Evolutionary conservation across 2,888 invertebrate species (phyloP).

Genomic region (Meliscaeva auricollis): DNA sequence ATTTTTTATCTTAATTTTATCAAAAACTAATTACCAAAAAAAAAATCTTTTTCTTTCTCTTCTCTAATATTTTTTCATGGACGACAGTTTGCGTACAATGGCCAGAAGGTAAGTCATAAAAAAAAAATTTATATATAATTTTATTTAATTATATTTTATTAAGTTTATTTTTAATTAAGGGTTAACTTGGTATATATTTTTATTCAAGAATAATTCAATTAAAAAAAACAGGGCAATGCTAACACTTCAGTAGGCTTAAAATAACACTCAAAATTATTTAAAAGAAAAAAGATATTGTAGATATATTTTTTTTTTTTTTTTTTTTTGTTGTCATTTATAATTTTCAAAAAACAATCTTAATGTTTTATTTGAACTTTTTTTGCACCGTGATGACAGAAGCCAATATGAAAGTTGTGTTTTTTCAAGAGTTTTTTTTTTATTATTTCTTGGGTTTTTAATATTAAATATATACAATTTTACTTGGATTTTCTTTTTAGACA

Average conservation of each 20-base stretch:
- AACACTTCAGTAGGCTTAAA: conserved; percentile 63
- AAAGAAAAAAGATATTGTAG: conserved; percentile 41
- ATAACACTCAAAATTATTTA: conserved; percentile 61
- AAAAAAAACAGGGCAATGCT: conserved; percentile 69
- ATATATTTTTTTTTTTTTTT: conserved; percentile 43
- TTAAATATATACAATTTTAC: conserved; percentile 29
- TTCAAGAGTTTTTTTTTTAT: conserved; percentile 34
- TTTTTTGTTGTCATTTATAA: conserved; percentile 23
- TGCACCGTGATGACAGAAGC: conserved; percentile 75
- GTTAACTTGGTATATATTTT: conserved; percentile 40
- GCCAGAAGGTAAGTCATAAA: conserved; percentile 91
- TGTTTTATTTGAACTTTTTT: conserved; percentile 65
- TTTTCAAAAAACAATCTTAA: conserved; percentile 67
- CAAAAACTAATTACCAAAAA: conserved; percentile 39
- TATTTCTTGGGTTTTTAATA: conserved; percentile 4
- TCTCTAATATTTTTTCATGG: conserved; percentile 46
- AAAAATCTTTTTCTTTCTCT: conserved; percentile 46
- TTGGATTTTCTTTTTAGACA: conserved; percentile 24
- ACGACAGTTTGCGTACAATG: conserved; percentile 94
- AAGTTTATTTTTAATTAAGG: conserved; percentile 41
- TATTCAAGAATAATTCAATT: conserved; percentile 6
- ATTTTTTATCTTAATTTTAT: neutral
- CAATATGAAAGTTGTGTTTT: conserved; percentile 74
- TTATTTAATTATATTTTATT: conserved; percentile 32
- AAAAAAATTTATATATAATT: conserved; percentile 12